Evolutionary conservation across 2,113 vertebrate species (phyloP).

Genomic region (Grammomys dolichurus): DNA sequence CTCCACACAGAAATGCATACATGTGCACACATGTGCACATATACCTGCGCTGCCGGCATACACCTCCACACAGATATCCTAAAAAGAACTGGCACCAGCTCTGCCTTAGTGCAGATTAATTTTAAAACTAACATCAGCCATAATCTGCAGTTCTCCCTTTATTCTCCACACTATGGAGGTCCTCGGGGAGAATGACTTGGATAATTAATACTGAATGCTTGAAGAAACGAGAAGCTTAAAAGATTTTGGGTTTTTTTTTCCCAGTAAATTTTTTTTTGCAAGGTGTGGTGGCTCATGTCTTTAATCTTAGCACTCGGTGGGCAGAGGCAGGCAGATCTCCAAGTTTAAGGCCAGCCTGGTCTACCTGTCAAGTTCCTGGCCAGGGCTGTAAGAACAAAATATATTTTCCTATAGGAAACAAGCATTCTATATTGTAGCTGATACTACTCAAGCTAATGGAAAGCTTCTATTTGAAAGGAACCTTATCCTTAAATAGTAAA

Average conservation of each 20-base stretch:
- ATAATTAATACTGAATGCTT: background rate
- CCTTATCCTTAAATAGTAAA: background rate
- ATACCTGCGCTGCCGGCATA: background rate
- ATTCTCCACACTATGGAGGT: background rate
- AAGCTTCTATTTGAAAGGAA: constrained; percentile 49
- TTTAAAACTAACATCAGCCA: background rate
- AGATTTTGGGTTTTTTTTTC: background rate
- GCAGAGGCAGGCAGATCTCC: background rate
- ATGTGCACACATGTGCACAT: background rate
- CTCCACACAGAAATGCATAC: background rate
- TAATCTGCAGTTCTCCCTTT: background rate
- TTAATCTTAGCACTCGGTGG: background rate
- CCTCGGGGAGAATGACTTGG: background rate
- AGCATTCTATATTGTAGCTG: background rate
- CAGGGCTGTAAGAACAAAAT: background rate
- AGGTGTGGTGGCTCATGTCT: background rate
- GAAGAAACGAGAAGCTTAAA: constrained; percentile 32
- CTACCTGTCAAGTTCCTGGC: background rate
- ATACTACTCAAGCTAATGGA: constrained; percentile 17
- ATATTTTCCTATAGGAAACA: background rate
- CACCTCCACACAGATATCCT: background rate
- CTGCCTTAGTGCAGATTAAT: background rate
- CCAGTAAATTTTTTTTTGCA: background rate
- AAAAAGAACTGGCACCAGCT: constrained; percentile 14
- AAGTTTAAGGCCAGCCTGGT: background rate